A percentile compares a stretch with the other conserved stretches of the same genome.
phyloP scores from a whole-genome alignment of 2,113 vertebrate species.

The Sturnus vulgaris region DNA sequence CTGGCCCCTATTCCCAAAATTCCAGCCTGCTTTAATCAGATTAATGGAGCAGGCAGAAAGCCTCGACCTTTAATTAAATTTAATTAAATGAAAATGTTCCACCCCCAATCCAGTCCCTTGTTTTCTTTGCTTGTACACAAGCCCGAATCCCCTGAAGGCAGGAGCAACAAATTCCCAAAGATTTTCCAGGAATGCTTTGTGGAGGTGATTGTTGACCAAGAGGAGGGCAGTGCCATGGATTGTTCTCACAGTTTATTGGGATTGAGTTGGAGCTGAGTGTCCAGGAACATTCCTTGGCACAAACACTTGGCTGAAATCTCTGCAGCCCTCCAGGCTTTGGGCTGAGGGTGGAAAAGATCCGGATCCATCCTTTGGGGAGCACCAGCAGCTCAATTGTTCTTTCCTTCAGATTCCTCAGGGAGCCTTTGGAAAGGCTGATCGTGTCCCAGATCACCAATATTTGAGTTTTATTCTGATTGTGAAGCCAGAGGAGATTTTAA shows the following conservation, averaged over 20 bases:
- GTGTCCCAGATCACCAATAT: accelerated
- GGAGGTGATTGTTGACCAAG: not conserved
- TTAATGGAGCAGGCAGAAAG: not conserved
- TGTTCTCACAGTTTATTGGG: not conserved
- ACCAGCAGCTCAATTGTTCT: no score
- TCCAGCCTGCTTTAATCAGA: not conserved
- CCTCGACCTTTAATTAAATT: not conserved
- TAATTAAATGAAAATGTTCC: not conserved
- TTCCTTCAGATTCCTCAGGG: not conserved
- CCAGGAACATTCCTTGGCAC: not conserved
- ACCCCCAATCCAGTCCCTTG: not conserved
- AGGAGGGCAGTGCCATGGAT: not conserved
- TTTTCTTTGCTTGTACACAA: not conserved
- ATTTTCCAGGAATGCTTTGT: not conserved
- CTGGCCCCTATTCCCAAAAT: not conserved
- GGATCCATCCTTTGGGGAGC: not conserved
- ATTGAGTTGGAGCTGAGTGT: not conserved
- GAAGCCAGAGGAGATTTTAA: not conserved
- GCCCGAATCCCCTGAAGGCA: not conserved
- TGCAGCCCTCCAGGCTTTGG: not conserved
- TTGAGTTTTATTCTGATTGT: not conserved
- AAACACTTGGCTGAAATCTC: not conserved
- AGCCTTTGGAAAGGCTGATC: not conserved
- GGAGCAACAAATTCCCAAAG: not conserved
- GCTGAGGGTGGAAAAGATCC: not conserved